Evolutionary conservation across 2,797 vertebrate species (phyloP).

Genomic region (Anas capensis): DNA sequence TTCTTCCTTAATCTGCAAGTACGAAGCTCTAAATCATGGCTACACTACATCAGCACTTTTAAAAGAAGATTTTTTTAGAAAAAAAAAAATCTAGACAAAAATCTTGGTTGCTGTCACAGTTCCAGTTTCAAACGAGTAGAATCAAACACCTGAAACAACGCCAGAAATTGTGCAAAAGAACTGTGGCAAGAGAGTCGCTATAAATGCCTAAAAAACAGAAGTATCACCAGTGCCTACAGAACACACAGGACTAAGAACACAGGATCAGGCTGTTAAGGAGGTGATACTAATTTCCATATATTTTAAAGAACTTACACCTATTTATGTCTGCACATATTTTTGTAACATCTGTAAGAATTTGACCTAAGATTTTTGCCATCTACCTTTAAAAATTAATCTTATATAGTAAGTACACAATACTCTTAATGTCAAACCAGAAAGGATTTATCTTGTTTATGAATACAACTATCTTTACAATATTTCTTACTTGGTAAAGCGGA

Average conservation of each 20-base stretch:
- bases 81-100: too few species aligned
- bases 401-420: not conserved
- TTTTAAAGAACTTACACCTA: not conserved
- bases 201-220: not conserved
- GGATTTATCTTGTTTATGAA: not conserved
- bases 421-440: not conserved
- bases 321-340: fast-evolving
- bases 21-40: not conserved
- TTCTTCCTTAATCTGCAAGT: not conserved
- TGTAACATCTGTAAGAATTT: not conserved
- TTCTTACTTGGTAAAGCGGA: conserved; percentile 98
- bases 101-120: too few species aligned
- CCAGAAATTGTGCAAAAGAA: not conserved
- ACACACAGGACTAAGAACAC: not conserved
- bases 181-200: not conserved
- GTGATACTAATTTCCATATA: not conserved
- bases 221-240: not conserved
- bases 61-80: not conserved
- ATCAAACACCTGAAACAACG: not conserved
- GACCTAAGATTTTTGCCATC: not conserved
- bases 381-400: not conserved
- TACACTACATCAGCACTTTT: not conserved
- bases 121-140: not conserved
- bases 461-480: not conserved
- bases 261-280: not conserved